These are phyloP conservation scores for Cheilinus undulatus DNA, from an alignment of 2,113 vertebrate species.

Conservation along the genomic window DNA sequence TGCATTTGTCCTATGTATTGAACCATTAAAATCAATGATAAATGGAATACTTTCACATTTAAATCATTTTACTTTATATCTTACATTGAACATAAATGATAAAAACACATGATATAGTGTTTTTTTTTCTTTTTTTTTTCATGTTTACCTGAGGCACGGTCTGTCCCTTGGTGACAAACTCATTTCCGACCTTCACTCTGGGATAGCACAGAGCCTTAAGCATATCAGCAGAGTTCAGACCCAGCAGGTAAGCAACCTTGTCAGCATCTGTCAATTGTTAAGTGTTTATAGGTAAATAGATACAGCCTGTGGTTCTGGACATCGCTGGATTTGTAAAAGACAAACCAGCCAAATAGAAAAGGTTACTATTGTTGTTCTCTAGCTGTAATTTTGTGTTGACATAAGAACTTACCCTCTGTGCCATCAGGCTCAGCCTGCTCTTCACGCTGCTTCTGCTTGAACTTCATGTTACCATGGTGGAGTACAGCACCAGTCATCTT, in stretches of 20 bases:
- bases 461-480: constrained; percentile 64
- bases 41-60: too few species aligned
- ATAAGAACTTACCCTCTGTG: constrained; percentile 78
- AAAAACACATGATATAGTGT: too few species aligned
- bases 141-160: background rate
- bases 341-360: background rate
- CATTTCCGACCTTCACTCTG: constrained; percentile 20
- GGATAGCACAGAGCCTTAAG: constrained; percentile 9
- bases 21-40: too few species aligned
- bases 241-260: constrained; percentile 9
- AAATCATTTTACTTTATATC: too few species aligned
- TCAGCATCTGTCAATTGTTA: background rate
- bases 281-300: background rate
- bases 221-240: constrained; percentile 13
- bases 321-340: background rate
- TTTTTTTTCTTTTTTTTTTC: background rate
- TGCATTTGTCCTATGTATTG: too few species aligned
- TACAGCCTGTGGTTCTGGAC: background rate
- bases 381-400: background rate
- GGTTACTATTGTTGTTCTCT: background rate
- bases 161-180: constrained; percentile 12
- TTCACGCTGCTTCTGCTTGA: constrained; percentile 81
- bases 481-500: constrained; percentile 78
- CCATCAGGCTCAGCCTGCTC: constrained; percentile 79
- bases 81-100: too few species aligned